Evolutionary conservation across 2,888 invertebrate species (phyloP).

Genomic region (Cepaea hortensis): DNA sequence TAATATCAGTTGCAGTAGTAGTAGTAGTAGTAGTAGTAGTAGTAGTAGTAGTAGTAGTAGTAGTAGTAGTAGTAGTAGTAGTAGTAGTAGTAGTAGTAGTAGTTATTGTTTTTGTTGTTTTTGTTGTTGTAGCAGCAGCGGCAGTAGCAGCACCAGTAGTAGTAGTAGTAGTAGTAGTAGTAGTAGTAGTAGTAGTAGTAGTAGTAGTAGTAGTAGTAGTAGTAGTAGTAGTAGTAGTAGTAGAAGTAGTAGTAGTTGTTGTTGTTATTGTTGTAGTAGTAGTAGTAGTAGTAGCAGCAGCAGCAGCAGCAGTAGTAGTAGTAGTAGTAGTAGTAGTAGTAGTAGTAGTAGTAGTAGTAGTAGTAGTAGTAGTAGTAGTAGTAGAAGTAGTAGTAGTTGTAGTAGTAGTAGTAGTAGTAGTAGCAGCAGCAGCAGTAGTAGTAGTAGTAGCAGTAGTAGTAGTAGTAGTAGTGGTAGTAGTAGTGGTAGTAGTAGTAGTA

Average conservation of each 20-base stretch:
- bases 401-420: background rate
- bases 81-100: too few relatives aligned
- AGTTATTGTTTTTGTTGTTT: too few relatives aligned
- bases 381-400: background rate
- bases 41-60: conserved; percentile 1
- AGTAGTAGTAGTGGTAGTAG: too few relatives aligned
- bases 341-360: conserved; percentile 3
- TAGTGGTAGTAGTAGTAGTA: too few relatives aligned
- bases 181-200: background rate
- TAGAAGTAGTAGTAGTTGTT: conserved; percentile 19
- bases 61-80: too few relatives aligned
- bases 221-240: conserved; percentile 37
- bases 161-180: conserved; percentile 30
- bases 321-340: conserved; percentile 6
- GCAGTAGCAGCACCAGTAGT: background rate
- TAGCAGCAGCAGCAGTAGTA: background rate
- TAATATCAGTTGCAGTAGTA: background rate
- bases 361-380: conserved; percentile 1
- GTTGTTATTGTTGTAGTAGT: too few relatives aligned
- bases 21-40: conserved; percentile 5
- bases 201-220: conserved; percentile 29
- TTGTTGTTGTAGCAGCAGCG: too few relatives aligned
- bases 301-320: background rate
- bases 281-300: conserved; percentile 21
- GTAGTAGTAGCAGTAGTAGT: too few relatives aligned